These are phyloP conservation scores for Doryteuthis pealeii DNA, from an alignment of 1,140 invertebrate genomes.

Conservation along the genomic window DNA sequence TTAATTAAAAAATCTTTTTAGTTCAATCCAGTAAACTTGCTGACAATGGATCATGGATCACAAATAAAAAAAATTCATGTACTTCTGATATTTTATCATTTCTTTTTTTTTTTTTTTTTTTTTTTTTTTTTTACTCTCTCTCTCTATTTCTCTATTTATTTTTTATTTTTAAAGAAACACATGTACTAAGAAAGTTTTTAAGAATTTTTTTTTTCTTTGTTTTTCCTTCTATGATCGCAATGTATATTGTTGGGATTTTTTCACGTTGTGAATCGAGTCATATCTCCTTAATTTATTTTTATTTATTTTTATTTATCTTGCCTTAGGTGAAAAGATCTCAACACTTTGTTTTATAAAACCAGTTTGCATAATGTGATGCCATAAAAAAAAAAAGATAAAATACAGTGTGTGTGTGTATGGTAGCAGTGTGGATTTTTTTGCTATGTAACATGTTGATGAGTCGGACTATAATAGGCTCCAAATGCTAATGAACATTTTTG, in stretches of 20 bases:
- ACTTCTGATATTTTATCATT: no score
- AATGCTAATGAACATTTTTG: not conserved
- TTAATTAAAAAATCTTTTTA: no score
- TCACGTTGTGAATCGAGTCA: conserved; percentile 10
- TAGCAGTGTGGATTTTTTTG: conserved; percentile 8
- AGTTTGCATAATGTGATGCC: conserved; percentile 15
- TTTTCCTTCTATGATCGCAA: not conserved
- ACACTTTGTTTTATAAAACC: not conserved
- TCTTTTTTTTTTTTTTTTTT: no score
- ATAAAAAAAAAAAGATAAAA: no score
- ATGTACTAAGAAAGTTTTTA: not conserved
- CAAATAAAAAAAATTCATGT: no score
- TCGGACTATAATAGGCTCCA: not conserved
- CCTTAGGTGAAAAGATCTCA: conserved; percentile 16
- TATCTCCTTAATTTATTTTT: conserved; percentile 14
- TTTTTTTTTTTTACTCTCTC: no score
- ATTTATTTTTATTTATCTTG: conserved; percentile 16
- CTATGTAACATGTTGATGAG: not conserved
- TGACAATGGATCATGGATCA: no score
- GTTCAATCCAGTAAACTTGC: no score
- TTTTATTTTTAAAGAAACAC: not conserved
- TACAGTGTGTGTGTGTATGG: not conserved
- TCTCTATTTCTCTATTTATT: no score
- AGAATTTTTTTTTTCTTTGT: not conserved
- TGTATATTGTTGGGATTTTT: conserved; percentile 16